Evolutionary conservation across 1,140 invertebrate species (phyloP), one percentile per base, ranked within the genome.

Genomic region (Galleria mellonella): DNA sequence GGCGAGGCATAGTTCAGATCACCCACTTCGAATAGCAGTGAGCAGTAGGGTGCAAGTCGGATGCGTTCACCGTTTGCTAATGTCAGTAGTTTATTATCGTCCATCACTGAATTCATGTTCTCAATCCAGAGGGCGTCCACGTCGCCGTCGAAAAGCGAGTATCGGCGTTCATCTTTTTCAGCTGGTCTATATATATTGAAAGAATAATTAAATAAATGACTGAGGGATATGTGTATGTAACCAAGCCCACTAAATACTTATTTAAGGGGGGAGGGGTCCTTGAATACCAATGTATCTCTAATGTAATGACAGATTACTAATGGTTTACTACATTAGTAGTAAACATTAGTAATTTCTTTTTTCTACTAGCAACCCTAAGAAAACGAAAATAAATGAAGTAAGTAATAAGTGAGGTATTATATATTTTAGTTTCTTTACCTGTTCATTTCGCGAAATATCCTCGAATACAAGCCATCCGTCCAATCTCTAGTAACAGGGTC

Each of bases 51-150:
- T 52, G 92, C 90, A 12, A 97, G 84, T 32, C 94, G 89, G 13
- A 98, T 96, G 44, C 96, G 87, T 71, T 98, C 96, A 39, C 96
- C 95, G 82, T 97, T 97, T 0, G 94, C 94, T 48, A 98, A 84
- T 0, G 96, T 97, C 32, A 98, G 73, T 33, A 97, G 76, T 72
- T 93, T 94, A 71, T 97, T 97, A 76, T 98, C 96, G 72, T 98
- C 96, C 96, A 98, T 97, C 4, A 97, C 95, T 0, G 95, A 96
- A 83, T 97, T 97, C 95, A 97, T 97, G 79, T 97, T 97, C 85
- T 97, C 96, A 53, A 97, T 95, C 96, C 96, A 98, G 4, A 97
- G 83, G 5, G 95, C 92, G 88, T 97, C 96, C 2, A 98, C 94
- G 70, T 97, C 96, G 4, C 96, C 96, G 73, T 98, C 96, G 85